These are phyloP conservation scores for Pantala flavescens DNA, from an alignment of 1,140 invertebrate genomes.

Conservation along the genomic window DNA sequence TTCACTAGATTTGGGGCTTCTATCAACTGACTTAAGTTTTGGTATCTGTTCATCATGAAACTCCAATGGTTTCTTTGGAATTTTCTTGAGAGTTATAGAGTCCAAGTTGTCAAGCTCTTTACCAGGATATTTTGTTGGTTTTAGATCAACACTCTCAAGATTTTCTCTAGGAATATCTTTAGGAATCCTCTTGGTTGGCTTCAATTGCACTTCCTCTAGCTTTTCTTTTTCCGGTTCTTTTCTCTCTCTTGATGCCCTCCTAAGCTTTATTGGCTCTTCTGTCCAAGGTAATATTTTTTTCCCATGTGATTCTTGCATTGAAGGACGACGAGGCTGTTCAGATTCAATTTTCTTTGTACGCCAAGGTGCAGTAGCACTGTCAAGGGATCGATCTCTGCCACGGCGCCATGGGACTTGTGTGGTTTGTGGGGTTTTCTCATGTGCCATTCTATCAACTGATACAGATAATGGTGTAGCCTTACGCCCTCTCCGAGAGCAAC, in stretches of 20 bases:
- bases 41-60: background rate
- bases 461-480: background rate
- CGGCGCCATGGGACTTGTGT: background rate
- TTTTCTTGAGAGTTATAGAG: background rate
- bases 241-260: constrained; percentile 24
- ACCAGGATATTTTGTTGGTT: background rate
- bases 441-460: background rate
- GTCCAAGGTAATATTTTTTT: constrained; percentile 22
- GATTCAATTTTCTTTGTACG: background rate
- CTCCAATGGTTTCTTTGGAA: constrained; percentile 11
- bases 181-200: constrained; percentile 32
- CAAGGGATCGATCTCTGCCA: constrained; percentile 13
- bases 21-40: background rate
- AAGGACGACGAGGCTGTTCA: background rate
- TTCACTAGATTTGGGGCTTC: background rate
- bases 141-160: constrained; percentile 14
- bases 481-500: constrained; percentile 23
- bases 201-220: constrained; percentile 35
- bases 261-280: constrained; percentile 25
- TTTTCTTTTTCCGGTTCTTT: constrained; percentile 28
- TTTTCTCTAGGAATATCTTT: constrained; percentile 22
- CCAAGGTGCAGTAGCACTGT: constrained; percentile 7
- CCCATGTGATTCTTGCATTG: background rate
- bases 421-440: background rate
- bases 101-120: background rate